phyloP scores from a whole-genome alignment of 2,113 vertebrate genomes.

The Perognathus longimembris region DNA sequence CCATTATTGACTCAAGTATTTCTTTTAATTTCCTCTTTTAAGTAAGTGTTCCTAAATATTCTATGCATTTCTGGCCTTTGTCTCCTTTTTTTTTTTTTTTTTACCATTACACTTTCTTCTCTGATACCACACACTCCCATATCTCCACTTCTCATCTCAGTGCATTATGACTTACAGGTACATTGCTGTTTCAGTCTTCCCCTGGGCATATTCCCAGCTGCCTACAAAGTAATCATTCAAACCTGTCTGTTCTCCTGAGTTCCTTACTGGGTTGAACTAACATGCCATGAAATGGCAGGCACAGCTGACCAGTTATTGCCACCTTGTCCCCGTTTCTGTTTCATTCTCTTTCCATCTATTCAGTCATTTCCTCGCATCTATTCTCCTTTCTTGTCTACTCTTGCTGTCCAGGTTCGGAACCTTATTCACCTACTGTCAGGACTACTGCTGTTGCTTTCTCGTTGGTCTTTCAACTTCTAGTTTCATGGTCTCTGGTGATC shows the following conservation, averaged over 20 bases:
- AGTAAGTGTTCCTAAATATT: neutral
- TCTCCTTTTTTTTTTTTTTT: neutral
- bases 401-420: neutral
- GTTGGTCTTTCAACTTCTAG: neutral
- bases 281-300: neutral
- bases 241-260: neutral
- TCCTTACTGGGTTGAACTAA: neutral
- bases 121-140: neutral
- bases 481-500: neutral
- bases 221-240: neutral
- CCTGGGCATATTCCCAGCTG: neutral
- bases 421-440: neutral
- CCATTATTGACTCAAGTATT: neutral
- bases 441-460: neutral
- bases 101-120: neutral
- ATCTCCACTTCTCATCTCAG: neutral
- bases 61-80: neutral
- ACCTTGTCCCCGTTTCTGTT: neutral
- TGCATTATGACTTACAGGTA: neutral
- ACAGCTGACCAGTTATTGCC: neutral
- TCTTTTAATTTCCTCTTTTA: constrained; percentile 20
- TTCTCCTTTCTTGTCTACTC: neutral
- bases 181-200: neutral
- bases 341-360: neutral
- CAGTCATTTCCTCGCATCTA: neutral